These are phyloP conservation scores for Cyprinodon brontotheroides DNA, from an alignment of 2,113 vertebrate genomes.

Conservation along the genomic window DNA sequence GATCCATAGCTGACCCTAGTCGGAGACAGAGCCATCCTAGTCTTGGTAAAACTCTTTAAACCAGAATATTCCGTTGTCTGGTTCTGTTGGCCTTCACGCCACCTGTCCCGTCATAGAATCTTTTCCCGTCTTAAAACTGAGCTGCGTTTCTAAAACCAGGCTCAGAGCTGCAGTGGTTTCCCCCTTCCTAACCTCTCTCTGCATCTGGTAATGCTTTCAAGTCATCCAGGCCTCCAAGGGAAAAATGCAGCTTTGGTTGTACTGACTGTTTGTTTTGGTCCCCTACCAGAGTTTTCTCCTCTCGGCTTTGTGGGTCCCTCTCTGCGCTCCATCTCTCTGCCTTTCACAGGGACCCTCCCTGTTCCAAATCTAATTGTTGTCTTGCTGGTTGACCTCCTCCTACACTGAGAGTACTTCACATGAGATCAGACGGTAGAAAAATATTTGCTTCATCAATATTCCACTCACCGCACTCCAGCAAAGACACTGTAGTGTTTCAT, in stretches of 20 bases:
- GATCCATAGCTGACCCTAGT: too few species aligned
- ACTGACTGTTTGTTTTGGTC: constrained; percentile 71
- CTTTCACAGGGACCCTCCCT: constrained; percentile 24
- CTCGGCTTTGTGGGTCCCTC: constrained; percentile 30
- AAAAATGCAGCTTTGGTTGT: constrained; percentile 53
- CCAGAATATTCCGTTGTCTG: too few species aligned
- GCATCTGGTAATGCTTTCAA: constrained; percentile 66
- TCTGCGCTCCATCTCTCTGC: constrained; percentile 18
- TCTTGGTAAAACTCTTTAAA: not conserved
- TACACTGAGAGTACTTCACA: constrained; percentile 37
- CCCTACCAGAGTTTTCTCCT: constrained; percentile 53
- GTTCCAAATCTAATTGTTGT: constrained; percentile 30
- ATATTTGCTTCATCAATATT: constrained; percentile 60
- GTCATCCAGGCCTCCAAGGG: constrained; percentile 33
- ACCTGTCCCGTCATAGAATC: too few species aligned
- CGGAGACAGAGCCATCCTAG: too few species aligned
- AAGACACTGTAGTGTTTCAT: constrained; percentile 36
- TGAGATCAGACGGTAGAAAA: constrained; percentile 39
- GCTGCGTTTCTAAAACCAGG: not conserved
- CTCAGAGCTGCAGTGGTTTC: not conserved
- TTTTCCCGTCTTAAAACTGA: not conserved
- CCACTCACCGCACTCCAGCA: constrained; percentile 14
- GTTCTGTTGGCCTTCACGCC: too few species aligned
- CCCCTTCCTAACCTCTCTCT: not conserved
- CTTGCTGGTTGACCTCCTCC: constrained; percentile 35